A percentile compares a stretch with the other conserved stretches of the same genome.
Conservation (phyloP, 2,888 invertebrate genomes). For the Allophyes oxyacanthae region DNA sequence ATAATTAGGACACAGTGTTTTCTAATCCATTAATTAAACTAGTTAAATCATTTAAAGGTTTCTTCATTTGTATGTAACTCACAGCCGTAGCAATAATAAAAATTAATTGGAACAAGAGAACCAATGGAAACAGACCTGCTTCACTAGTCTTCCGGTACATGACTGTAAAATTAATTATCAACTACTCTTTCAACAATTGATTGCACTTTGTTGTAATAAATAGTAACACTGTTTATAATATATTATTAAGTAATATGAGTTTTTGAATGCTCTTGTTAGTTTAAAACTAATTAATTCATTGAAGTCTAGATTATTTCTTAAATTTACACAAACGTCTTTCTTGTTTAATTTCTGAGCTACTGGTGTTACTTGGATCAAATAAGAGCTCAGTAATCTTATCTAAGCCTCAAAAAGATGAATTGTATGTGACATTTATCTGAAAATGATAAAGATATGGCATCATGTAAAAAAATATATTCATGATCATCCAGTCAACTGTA, state of each 20-base stretch:
- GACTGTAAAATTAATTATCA: constrained; percentile 5
- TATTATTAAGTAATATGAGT: no score
- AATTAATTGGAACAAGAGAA: constrained; percentile 7
- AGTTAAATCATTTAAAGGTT: constrained; percentile 7
- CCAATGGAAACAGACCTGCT: constrained; percentile 25
- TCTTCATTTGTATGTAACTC: constrained; percentile 26
- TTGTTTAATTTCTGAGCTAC: constrained; percentile 1
- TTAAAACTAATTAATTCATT: no score
- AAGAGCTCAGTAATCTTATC: constrained; percentile 36
- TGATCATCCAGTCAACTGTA: no score
- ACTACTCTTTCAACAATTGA: background rate
- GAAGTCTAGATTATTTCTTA: no score
- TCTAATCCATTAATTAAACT: constrained; percentile 10
- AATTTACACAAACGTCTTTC: background rate
- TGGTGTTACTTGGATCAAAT: constrained; percentile 13
- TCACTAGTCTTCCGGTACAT: constrained; percentile 36
- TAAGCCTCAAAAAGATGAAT: constrained; percentile 14
- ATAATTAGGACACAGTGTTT: constrained; percentile 6
- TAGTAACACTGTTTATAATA: no score
- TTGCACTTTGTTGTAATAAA: background rate
- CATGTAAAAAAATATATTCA: background rate
- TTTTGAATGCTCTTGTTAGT: no score
- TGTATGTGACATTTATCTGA: constrained; percentile 16
- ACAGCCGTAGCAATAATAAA: constrained; percentile 2
- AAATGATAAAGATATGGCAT: constrained; percentile 18